phyloP scores from a whole-genome alignment of 2,113 vertebrate genomes.

The Grallaria varia region DNA sequence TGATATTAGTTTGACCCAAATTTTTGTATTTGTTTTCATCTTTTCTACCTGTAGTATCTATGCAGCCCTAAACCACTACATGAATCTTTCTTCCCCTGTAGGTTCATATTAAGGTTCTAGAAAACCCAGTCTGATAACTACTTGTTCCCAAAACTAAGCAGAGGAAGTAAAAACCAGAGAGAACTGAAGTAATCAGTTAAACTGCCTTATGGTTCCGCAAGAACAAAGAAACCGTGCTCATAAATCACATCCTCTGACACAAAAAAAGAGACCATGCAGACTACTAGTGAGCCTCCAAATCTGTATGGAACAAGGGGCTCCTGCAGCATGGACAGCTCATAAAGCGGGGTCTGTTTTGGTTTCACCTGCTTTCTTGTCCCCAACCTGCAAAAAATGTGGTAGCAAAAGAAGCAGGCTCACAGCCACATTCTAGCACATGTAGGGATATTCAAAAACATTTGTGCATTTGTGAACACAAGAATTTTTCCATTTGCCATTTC shows the following conservation, averaged over 20 bases:
- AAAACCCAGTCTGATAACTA: not conserved
- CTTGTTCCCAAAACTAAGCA: not conserved
- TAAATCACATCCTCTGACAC: not conserved
- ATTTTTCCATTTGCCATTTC: not conserved
- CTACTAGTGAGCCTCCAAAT: not conserved
- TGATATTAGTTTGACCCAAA: not conserved
- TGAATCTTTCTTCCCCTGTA: not conserved
- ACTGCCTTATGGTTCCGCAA: not conserved
- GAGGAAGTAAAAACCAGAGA: not conserved
- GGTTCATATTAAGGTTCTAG: not conserved
- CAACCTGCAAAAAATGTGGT: not conserved
- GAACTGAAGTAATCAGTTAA: not conserved
- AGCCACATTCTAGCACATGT: rapidly evolving
- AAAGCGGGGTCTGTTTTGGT: not conserved
- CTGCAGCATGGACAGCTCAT: not conserved
- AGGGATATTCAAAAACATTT: not conserved
- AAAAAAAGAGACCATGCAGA: not conserved
- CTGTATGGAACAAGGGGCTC: not conserved
- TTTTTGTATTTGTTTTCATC: not conserved
- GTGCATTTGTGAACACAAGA: not conserved
- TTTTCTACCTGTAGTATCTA: not conserved
- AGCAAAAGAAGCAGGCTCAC: not conserved
- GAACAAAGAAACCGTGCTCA: not conserved
- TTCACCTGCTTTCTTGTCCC: not conserved
- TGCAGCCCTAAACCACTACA: not conserved